These are phyloP conservation scores for Rhizomys pruinosus DNA, from an alignment of 2,113 vertebrate genomes.

Conservation along the genomic window DNA sequence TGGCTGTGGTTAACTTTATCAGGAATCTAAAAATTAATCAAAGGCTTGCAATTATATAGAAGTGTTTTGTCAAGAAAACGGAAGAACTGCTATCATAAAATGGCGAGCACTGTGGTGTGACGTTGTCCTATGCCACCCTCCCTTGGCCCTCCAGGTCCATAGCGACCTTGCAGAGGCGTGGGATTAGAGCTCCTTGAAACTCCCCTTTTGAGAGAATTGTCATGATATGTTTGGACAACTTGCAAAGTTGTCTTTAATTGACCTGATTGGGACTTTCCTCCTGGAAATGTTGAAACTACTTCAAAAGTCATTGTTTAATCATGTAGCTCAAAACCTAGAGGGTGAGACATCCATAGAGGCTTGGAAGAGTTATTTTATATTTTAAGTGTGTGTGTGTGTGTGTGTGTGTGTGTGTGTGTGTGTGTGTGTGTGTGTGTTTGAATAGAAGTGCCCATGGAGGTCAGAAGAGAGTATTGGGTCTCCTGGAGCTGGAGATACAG, in stretches of 20 bases:
- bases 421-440: too few species aligned
- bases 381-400: too few species aligned
- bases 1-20: neutral
- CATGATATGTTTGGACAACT: neutral
- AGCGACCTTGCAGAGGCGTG: neutral
- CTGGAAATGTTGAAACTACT: neutral
- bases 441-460: too few species aligned
- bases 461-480: neutral
- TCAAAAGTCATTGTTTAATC: neutral
- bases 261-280: neutral
- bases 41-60: neutral
- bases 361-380: neutral
- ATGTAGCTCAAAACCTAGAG: neutral
- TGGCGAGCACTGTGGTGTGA: neutral
- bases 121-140: neutral
- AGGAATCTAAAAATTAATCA: neutral
- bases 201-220: neutral
- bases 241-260: neutral
- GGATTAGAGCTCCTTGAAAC: neutral
- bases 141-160: neutral
- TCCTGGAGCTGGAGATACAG: too few species aligned
- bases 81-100: neutral
- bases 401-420: too few species aligned
- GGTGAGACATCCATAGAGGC: neutral
- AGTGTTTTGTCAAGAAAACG: constrained; percentile 7